Conservation (phyloP, 2,797 vertebrate genomes). For the Lacerta viridis region DNA sequence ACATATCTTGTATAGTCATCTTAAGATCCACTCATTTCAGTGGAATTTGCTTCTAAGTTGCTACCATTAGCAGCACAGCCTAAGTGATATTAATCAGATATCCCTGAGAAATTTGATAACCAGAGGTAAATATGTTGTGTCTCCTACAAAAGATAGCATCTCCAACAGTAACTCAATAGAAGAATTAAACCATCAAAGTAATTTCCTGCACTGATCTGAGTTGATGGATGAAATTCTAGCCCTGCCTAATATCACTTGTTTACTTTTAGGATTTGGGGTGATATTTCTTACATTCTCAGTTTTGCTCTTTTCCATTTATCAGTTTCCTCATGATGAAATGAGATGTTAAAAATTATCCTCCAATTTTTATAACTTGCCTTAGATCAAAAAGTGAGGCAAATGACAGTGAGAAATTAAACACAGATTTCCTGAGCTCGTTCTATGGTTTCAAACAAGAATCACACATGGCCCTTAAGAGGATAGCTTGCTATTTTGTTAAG, state of each 20-base stretch:
- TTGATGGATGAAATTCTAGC: slow-evolving; percentile 33
- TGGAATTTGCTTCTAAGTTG: slow-evolving; percentile 9
- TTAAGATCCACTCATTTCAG: slow-evolving; percentile 17
- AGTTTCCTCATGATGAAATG: not conserved
- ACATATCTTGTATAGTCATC: not conserved
- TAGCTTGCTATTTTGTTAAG: slow-evolving; percentile 47
- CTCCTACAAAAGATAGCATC: not conserved
- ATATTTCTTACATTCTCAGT: not conserved
- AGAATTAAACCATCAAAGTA: slow-evolving; percentile 27
- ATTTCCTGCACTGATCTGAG: slow-evolving; percentile 33
- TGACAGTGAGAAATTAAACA: slow-evolving; percentile 61
- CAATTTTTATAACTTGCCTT: slow-evolving; percentile 50
- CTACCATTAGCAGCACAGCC: slow-evolving; percentile 13
- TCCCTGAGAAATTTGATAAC: slow-evolving; percentile 33
- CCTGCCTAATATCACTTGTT: slow-evolving; percentile 10
- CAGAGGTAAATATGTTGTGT: slow-evolving; percentile 15
- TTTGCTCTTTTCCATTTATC: slow-evolving; percentile 13
- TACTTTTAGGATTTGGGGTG: not conserved
- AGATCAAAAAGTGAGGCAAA: slow-evolving; percentile 49
- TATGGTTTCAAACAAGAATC: slow-evolving; percentile 57
- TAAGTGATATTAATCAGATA: slow-evolving; percentile 22
- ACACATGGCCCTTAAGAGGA: slow-evolving; percentile 36
- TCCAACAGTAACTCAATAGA: slow-evolving; percentile 27
- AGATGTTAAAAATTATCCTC: slow-evolving; percentile 34
- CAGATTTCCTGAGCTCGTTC: slow-evolving; percentile 22